A percentile compares a stretch with the other conserved stretches of the same genome.
phyloP scores from a whole-genome alignment of 1,140 invertebrate genomes.

The Copidosoma floridanum region DNA sequence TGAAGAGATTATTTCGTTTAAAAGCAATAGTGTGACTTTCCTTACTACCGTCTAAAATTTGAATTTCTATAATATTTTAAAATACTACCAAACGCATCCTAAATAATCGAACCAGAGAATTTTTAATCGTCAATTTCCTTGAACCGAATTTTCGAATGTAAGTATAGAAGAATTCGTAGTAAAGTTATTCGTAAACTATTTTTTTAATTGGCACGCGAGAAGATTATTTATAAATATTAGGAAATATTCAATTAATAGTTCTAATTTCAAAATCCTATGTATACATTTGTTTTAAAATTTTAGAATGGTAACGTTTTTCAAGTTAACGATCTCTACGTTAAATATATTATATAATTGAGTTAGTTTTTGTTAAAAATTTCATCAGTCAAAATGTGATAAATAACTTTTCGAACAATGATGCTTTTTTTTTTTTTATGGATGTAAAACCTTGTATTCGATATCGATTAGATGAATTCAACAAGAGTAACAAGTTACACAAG shows the following conservation, averaged over 20 bases:
- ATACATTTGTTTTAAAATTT: no score
- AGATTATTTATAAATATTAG: neutral
- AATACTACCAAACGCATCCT: neutral
- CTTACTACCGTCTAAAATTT: no score
- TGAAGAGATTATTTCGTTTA: no score
- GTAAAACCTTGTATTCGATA: no score
- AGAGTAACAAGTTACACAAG: no score
- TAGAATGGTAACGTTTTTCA: neutral
- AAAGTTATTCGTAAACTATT: no score
- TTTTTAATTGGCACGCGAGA: constrained; percentile 7
- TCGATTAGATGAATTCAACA: no score
- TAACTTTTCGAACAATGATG: neutral
- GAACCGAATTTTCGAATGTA: neutral
- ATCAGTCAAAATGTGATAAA: neutral
- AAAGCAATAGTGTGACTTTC: no score
- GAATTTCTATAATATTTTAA: no score
- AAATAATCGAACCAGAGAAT: neutral
- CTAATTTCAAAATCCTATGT: neutral
- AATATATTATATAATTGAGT: neutral
- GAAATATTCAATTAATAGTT: neutral
- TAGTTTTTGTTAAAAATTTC: no score
- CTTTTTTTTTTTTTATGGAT: no score
- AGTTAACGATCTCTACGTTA: neutral
- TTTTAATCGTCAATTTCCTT: neutral
- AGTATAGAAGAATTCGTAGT: no score